These are phyloP conservation scores for Pholis gunnellus DNA, from an alignment of 2,113 vertebrate species.

Conservation along the genomic window DNA sequence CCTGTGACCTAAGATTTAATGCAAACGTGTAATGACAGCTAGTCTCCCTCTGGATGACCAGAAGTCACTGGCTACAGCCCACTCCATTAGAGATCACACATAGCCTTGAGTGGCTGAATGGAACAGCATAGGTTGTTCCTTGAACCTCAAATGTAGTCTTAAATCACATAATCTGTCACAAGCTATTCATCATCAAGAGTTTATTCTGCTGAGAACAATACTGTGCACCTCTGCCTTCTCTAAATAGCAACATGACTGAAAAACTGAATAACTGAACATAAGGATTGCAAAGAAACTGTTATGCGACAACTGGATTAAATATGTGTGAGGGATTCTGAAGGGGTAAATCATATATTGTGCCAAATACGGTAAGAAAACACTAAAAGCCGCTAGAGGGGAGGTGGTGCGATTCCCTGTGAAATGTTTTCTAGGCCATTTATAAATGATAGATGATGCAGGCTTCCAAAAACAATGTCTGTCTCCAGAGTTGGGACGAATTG, in stretches of 20 bases:
- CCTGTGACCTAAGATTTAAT: constrained; percentile 51
- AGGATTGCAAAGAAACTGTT: not conserved
- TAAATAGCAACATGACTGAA: not conserved
- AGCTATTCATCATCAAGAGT: constrained; percentile 40
- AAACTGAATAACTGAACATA: not conserved
- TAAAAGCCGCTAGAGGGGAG: not conserved
- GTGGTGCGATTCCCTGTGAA: constrained; percentile 49
- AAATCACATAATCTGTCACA: constrained; percentile 64
- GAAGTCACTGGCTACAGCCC: constrained; percentile 52
- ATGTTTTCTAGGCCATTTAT: constrained; percentile 55
- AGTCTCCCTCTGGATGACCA: constrained; percentile 57
- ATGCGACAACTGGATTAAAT: constrained; percentile 36
- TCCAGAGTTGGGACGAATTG: constrained; percentile 38
- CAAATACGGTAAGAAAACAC: not conserved
- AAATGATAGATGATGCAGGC: constrained; percentile 56
- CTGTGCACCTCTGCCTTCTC: constrained; percentile 14
- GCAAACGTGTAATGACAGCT: constrained; percentile 64
- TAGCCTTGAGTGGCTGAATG: constrained; percentile 55
- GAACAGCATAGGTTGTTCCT: constrained; percentile 53
- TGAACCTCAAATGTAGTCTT: constrained; percentile 51
- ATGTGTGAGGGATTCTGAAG: constrained; percentile 17
- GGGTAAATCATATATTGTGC: constrained; percentile 3
- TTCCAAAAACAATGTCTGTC: constrained; percentile 40
- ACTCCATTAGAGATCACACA: constrained; percentile 58
- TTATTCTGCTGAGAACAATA: constrained; percentile 30